Percentiles rank a stretch among this genome's conserved stretches.
These are phyloP conservation scores for Xyrauchen texanus DNA, from an alignment of 2,113 vertebrate species.

Conservation along the genomic window DNA sequence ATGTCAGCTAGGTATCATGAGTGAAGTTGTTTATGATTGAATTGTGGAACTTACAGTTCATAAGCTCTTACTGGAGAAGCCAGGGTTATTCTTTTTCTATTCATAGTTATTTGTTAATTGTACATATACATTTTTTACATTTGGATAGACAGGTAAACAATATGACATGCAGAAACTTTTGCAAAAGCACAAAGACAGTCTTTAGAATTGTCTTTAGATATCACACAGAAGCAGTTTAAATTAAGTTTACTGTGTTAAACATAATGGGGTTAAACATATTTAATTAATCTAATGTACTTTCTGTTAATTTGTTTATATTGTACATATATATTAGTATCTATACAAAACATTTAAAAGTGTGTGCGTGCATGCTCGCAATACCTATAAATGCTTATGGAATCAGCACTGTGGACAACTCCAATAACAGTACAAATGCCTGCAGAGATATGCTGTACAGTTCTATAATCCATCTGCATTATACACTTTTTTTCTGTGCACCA, in stretches of 20 bases:
- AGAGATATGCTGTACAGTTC: constrained; percentile 20
- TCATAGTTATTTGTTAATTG: background rate
- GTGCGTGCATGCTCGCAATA: background rate
- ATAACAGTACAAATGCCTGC: background rate
- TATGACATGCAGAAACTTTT: no score
- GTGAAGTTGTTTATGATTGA: background rate
- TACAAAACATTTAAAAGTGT: no score
- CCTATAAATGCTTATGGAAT: background rate
- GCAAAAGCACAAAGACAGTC: no score
- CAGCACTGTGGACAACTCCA: constrained; percentile 40
- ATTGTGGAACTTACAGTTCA: background rate
- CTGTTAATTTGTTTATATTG: no score
- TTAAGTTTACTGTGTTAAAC: no score
- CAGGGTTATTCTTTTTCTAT: background rate
- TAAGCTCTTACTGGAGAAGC: background rate
- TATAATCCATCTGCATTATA: constrained; percentile 24
- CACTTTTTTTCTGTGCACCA: background rate
- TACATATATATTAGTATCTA: no score
- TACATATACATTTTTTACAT: background rate
- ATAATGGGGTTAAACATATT: no score
- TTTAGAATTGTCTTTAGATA: no score
- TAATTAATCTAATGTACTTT: no score
- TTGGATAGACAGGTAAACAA: no score
- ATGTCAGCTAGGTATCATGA: background rate
- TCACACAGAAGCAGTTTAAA: no score